phyloP scores from a whole-genome alignment of 30 jellyfish, hydroid and myxozoan genomes.

The Phacellophora camtschatica region DNA sequence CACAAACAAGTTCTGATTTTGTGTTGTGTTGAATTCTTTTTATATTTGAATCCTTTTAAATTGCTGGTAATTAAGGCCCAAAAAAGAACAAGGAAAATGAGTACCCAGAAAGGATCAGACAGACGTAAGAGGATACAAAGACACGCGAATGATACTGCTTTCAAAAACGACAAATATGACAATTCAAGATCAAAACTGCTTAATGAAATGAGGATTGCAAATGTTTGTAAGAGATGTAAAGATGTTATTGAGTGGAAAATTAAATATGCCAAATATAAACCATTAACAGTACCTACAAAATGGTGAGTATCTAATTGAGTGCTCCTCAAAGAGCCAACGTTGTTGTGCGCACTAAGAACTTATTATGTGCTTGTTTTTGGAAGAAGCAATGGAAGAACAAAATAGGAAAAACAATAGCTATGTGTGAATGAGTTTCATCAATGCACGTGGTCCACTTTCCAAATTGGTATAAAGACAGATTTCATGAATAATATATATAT shows the following conservation, averaged over 20 bases:
- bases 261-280: slow-evolving; percentile 84
- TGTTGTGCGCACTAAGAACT: too few species aligned
- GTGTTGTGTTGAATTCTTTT: too few species aligned
- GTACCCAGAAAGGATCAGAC: slow-evolving; percentile 74
- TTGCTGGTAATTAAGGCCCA: not conserved
- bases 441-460: too few species aligned
- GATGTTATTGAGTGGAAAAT: slow-evolving; percentile 93
- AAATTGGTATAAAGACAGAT: too few species aligned
- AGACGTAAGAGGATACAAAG: slow-evolving; percentile 64
- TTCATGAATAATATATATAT: too few species aligned
- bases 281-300: slow-evolving; percentile 81
- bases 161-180: slow-evolving; percentile 76
- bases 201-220: slow-evolving; percentile 59
- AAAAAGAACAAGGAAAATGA: not conserved
- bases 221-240: slow-evolving; percentile 89
- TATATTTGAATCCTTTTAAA: not conserved
- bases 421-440: too few species aligned
- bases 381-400: too few species aligned
- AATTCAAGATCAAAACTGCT: slow-evolving; percentile 64
- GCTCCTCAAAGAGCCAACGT: too few species aligned
- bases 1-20: too few species aligned
- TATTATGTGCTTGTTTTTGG: too few species aligned
- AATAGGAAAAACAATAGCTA: too few species aligned
- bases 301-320: slow-evolving; percentile 88
- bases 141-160: slow-evolving; percentile 64